Base-by-base conservation (phyloP, 2,888 invertebrate species). In the Neuroscelio doddi region DNA sequence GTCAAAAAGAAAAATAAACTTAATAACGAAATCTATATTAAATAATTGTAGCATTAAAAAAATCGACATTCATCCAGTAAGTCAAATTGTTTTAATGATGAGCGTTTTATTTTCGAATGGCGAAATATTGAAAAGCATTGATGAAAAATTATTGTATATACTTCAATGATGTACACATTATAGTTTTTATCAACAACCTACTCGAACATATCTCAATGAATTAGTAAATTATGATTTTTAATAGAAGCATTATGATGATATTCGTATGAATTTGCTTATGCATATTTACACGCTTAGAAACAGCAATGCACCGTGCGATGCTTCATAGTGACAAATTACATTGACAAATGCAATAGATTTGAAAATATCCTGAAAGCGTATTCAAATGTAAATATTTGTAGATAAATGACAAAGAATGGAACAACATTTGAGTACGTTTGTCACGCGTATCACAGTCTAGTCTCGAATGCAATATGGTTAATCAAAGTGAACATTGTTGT, bases 101-200 rank as follows among this genome's bases (percentile, higher is more conserved):
- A 30, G 15, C 10, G 9, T 24, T 14, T 1, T 14, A 24, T 2
- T 5, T n/a, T 2, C 10, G 12, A 41, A 41, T 55, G 68, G 68
- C 64, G 68, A 68, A 68, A 68, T 68, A 68, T 68, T 68, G 68
- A 68, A 68, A 68, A 68, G 68, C 68, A 44, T 47, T 55, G 39
- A 61, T 59, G 51, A 21, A 14, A 14, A 14, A 39, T 3, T 7
- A 14, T 12, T 14, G 3, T 36, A 15, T 16, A 14, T 36, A 36
- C 8, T n/a, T n/a, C n/a, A n/a, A n/a, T n/a, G n/a, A n/a, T n/a
- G n/a, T n/a, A n/a, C n/a, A n/a, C n/a, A n/a, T n/a, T n/a, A n/a
- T n/a, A n/a, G n/a, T n/a, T n/a, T n/a, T n/a, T n/a, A n/a, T n/a
- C n/a, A n/a, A n/a, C n/a, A n/a, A n/a, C 21, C 3, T 39, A 17